phyloP scores from a whole-genome alignment of 1,140 invertebrate species.

The Penaeus chinensis region DNA sequence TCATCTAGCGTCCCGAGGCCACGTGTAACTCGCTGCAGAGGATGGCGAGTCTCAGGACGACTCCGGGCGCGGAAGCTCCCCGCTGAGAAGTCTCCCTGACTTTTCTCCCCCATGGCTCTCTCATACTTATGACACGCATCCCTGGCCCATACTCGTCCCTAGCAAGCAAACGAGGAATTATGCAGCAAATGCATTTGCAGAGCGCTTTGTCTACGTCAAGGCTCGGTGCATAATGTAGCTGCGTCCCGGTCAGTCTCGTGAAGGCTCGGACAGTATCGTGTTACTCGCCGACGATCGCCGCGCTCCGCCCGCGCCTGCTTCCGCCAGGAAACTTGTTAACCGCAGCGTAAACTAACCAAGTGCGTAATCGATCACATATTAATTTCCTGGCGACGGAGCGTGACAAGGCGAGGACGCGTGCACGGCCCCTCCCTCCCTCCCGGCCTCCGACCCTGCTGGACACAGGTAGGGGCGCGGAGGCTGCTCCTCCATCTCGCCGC shows the following conservation, averaged over 20 bases:
- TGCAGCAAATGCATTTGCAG: slow-evolving; percentile 57
- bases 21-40: not conserved
- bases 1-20: not conserved
- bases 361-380: too few species aligned
- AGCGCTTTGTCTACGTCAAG: slow-evolving; percentile 56
- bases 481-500: slow-evolving; percentile 22
- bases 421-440: not conserved
- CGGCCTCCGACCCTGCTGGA: not conserved
- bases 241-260: slow-evolving; percentile 29
- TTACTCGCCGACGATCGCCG: slow-evolving; percentile 3
- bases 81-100: not conserved
- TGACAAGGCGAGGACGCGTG: too few species aligned
- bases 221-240: slow-evolving; percentile 53
- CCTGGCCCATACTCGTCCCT: slow-evolving; percentile 50
- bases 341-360: too few species aligned
- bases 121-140: slow-evolving; percentile 48
- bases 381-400: too few species aligned
- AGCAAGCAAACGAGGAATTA: slow-evolving; percentile 55
- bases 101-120: slow-evolving; percentile 10
- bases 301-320: too few species aligned
- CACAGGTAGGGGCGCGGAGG: not conserved
- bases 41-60: not conserved
- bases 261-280: slow-evolving; percentile 38
- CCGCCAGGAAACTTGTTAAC: too few species aligned
- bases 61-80: not conserved